These are phyloP conservation scores for Alcis repandata DNA, from an alignment of 2,888 invertebrate species.

Conservation along the genomic window DNA sequence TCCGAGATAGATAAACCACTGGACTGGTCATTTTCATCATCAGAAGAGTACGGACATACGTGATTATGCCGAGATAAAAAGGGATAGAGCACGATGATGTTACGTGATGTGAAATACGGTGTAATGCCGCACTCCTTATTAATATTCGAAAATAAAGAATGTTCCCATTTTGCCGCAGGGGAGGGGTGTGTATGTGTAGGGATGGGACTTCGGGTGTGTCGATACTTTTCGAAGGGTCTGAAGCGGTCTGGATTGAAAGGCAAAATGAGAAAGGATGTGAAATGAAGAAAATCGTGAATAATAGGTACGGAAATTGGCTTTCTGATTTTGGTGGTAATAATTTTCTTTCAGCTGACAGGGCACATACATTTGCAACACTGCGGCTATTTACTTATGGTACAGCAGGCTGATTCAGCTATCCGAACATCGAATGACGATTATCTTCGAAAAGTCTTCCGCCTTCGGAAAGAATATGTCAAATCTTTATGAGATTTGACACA, in stretches of 20 bases:
- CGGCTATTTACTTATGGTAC: too few relatives aligned
- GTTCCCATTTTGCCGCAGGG: slow-evolving; percentile 78
- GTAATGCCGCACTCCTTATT: slow-evolving; percentile 84
- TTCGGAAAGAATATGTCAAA: too few relatives aligned
- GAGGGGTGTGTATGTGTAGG: slow-evolving; percentile 72
- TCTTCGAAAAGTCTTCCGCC: too few relatives aligned
- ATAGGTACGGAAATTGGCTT: too few relatives aligned
- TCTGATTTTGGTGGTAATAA: too few relatives aligned
- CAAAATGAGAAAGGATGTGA: background rate
- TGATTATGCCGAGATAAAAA: slow-evolving; percentile 49
- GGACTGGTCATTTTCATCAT: slow-evolving; percentile 63
- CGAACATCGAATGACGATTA: too few relatives aligned
- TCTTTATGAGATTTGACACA: too few relatives aligned
- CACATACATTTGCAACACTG: too few relatives aligned
- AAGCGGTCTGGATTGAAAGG: background rate
- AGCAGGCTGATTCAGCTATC: too few relatives aligned
- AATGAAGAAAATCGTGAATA: too few relatives aligned
- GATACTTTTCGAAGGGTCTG: background rate
- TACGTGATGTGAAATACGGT: slow-evolving; percentile 82
- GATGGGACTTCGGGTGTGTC: slow-evolving; percentile 55
- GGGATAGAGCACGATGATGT: slow-evolving; percentile 65
- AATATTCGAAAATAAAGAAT: slow-evolving; percentile 85
- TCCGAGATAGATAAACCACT: slow-evolving; percentile 56
- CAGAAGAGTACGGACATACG: slow-evolving; percentile 59
- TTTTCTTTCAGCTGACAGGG: too few relatives aligned